Evolutionary conservation across 2,888 invertebrate genomes (phyloP), one percentile per base, ranked within the genome.

Genomic region (Ichneumoninae sp.): DNA sequence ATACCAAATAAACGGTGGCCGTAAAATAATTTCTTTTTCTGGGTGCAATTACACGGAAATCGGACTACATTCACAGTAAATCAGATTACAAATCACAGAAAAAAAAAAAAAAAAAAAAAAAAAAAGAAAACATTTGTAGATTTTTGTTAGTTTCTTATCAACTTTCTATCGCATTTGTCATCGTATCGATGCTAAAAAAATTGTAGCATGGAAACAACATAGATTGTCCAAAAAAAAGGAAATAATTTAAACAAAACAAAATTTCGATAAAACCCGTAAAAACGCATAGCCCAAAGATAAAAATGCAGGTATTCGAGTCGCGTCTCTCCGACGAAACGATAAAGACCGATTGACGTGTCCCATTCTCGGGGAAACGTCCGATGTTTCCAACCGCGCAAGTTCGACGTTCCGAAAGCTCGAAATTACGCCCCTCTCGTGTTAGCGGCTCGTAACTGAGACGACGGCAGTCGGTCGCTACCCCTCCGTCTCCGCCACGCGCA

Each of bases 401-500:
- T 60, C 72, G 26, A 16, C 16, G 19, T 22, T 47, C 22, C 36
- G 30, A 74, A 78, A 52, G 62, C 77, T 84, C 40, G 47, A 81
- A 74, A 83, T 82, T 83, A 82, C 81, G 81, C 19, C 75, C 69
- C 70, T 77, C 71, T 80, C 82, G 81, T 82, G 80, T 72, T 81
- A 65, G 62, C 68, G 54, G 57, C 82, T 78, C 80, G 74, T 82
- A 82, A 82, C 70, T 71, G 76, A 76, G 54, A 76, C 62, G 62
- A 65, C 65, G 36, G n/a, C 30, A 65, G 60, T 57, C 60, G 30
- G 60, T 57, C 52, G 30, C 74, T 13, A 36, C n/a, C 75, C 70
- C 74, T 69, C 60, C 60, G 60, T 62, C 33, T 16, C 36, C 26
- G 19, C 33, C 75, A 65, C 5, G 13, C 68, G 47, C 68, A 19